A percentile compares a stretch with the other conserved stretches of the same genome.
Conservation (phyloP, 2,888 invertebrate species). For the Drosophila nr. perissopoda region DNA sequence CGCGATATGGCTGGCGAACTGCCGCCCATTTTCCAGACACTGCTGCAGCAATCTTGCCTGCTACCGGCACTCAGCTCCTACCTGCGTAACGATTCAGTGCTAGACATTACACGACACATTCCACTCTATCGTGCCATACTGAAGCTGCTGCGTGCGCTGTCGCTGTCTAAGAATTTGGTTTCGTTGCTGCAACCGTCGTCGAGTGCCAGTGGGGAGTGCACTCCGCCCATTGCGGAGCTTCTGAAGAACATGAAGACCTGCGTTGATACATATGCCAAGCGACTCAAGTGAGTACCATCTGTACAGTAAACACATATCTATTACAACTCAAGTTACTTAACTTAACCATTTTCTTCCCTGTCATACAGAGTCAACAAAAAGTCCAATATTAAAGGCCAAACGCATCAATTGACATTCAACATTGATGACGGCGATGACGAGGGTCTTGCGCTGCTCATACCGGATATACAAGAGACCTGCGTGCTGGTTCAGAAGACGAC, state of each 20-base stretch:
- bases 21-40: constrained; percentile 90
- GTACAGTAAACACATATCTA: neutral
- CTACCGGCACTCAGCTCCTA: constrained; percentile 95
- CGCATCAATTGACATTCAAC: constrained; percentile 84
- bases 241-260: constrained; percentile 95
- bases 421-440: constrained; percentile 93
- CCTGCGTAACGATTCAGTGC: constrained; percentile 96
- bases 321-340: neutral
- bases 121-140: constrained; percentile 95
- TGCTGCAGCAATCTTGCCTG: constrained; percentile 93
- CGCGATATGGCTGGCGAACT: constrained; percentile 86
- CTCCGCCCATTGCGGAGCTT: constrained; percentile 90
- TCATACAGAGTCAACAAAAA: constrained; percentile 88
- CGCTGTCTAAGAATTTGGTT: constrained; percentile 87
- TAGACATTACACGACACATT: constrained; percentile 98
- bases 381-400: constrained; percentile 86
- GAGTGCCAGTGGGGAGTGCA: constrained; percentile 82
- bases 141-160: constrained; percentile 91
- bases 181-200: constrained; percentile 88
- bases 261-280: constrained; percentile 95
- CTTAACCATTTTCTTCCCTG: neutral
- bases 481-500: constrained; percentile 84
- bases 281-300: constrained; percentile 88
- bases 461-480: constrained; percentile 91
- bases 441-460: constrained; percentile 94